These are phyloP conservation scores for Deilephila porcellus DNA, from an alignment of 2,888 invertebrate species.

Conservation along the genomic window DNA sequence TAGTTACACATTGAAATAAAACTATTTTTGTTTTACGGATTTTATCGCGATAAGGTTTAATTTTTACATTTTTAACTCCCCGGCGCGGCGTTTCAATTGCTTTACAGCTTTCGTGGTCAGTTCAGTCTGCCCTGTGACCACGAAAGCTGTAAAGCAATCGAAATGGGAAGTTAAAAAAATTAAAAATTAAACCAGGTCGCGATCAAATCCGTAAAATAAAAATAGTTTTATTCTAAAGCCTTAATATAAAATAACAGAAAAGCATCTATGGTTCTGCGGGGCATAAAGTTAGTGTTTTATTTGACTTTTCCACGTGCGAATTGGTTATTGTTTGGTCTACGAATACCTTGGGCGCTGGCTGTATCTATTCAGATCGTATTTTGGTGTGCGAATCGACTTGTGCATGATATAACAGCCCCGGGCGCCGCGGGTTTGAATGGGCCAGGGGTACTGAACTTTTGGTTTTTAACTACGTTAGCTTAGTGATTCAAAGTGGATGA, in stretches of 20 bases:
- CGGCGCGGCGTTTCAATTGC: too few relatives aligned
- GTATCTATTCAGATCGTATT: conserved; percentile 42
- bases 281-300: not conserved
- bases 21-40: too few relatives aligned
- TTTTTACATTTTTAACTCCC: too few relatives aligned
- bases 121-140: too few relatives aligned
- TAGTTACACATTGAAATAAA: too few relatives aligned
- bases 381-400: conserved; percentile 67
- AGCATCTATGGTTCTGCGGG: not conserved
- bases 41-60: too few relatives aligned
- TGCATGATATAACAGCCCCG: conserved; percentile 73
- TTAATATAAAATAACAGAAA: not conserved
- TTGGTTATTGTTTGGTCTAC: not conserved
- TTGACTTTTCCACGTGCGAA: not conserved
- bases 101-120: too few relatives aligned
- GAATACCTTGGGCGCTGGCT: conserved; percentile 31
- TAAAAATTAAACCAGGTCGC: too few relatives aligned
- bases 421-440: conserved; percentile 59
- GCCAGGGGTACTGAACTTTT: conserved; percentile 57
- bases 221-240: too few relatives aligned
- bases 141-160: too few relatives aligned
- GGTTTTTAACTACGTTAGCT: conserved; percentile 21
- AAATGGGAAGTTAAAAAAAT: too few relatives aligned
- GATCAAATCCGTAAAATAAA: too few relatives aligned
- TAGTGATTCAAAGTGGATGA: not conserved